A percentile compares a stretch with the other conserved stretches of the same genome.
Conservation (phyloP, 2,113 vertebrate species). For the Anthoscopus minutus region DNA sequence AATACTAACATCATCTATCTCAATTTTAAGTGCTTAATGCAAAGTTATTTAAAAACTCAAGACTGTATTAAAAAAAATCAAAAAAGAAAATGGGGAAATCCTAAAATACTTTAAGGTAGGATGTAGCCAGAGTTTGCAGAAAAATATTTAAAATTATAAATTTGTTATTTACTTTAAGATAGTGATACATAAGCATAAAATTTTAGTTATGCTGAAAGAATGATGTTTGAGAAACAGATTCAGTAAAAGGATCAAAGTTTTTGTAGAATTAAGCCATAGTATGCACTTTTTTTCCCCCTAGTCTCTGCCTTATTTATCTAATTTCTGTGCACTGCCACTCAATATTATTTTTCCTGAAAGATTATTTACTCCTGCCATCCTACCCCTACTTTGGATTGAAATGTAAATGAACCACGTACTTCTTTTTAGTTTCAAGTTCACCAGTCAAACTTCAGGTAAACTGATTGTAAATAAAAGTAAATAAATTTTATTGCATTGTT, state of each 20-base stretch:
- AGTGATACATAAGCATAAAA: neutral
- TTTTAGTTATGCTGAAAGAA: neutral
- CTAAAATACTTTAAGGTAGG: neutral
- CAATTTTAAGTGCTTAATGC: neutral
- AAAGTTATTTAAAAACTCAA: neutral
- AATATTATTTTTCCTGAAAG: neutral
- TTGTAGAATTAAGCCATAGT: neutral
- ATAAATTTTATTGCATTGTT: neutral
- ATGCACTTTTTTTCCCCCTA: neutral
- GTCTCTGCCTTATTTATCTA: neutral
- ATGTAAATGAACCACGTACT: neutral
- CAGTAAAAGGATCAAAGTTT: neutral
- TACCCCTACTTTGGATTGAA: neutral
- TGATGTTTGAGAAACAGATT: neutral
- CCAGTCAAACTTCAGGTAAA: neutral
- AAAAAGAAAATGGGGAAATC: neutral
- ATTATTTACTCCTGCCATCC: neutral
- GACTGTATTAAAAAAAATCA: neutral
- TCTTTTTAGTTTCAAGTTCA: constrained; percentile 28
- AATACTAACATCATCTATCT: neutral
- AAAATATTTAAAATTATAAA: neutral
- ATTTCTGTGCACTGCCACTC: neutral
- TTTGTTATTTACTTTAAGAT: neutral
- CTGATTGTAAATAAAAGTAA: neutral
- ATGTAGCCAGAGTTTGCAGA: neutral